These are phyloP conservation scores for Drosophila mercatorum DNA, from an alignment of 2,888 invertebrate species.

Conservation along the genomic window DNA sequence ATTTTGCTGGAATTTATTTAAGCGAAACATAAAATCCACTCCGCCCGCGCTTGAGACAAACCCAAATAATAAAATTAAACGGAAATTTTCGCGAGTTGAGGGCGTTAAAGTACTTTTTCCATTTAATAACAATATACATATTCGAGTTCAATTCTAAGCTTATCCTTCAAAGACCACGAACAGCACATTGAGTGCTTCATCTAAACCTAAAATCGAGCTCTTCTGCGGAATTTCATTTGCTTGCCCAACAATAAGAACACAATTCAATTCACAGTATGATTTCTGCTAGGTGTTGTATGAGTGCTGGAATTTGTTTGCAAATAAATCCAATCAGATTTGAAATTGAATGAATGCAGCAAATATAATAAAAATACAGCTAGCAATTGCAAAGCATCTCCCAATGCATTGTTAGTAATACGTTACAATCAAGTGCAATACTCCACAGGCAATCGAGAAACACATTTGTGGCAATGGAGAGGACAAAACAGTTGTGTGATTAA, in stretches of 20 bases:
- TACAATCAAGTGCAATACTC: not conserved
- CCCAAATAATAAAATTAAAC: conserved; percentile 15
- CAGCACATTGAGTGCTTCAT: not conserved
- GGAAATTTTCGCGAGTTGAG: conserved; percentile 15
- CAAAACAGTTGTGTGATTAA: not conserved
- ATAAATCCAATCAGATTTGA: not conserved
- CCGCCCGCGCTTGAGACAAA: conserved; percentile 1
- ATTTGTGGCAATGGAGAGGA: no score
- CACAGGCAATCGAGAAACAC: no score
- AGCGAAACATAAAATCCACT: conserved; percentile 29
- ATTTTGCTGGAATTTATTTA: conserved; percentile 73
- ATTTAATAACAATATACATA: conserved; percentile 62
- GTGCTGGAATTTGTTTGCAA: not conserved
- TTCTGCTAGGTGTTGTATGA: not conserved
- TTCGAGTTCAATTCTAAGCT: conserved; percentile 35
- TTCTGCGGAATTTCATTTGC: not conserved
- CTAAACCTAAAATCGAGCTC: not conserved
- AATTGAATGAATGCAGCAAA: conserved; percentile 11
- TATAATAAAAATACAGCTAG: not conserved
- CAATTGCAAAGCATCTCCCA: not conserved
- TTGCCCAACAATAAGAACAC: not conserved
- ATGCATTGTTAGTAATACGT: not conserved
- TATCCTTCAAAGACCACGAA: not conserved
- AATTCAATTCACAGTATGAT: not conserved
- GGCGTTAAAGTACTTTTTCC: conserved; percentile 45